Evolutionary conservation across 2,797 vertebrate genomes (phyloP).

Genomic region (Sardinella longiceps): DNA sequence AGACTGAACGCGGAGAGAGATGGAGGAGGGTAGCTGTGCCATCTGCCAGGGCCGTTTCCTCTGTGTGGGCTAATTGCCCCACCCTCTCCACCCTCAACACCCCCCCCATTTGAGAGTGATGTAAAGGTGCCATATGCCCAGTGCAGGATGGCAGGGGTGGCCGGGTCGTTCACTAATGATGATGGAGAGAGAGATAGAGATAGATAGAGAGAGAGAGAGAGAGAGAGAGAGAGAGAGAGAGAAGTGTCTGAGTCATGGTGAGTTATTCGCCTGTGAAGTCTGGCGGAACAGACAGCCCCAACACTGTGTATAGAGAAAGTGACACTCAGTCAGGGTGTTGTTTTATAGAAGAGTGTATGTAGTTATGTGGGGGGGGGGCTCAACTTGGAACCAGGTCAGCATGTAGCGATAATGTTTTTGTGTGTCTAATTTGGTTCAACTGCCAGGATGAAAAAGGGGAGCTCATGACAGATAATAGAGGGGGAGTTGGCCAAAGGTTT

Average conservation of each 20-base stretch:
- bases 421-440: background rate
- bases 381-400: background rate
- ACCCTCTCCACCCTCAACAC: too few relatives aligned
- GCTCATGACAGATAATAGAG: background rate
- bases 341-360: background rate
- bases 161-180: conserved; percentile 34
- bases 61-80: conserved; percentile 36
- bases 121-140: conserved; percentile 51
- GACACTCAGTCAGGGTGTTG: background rate
- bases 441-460: too few relatives aligned
- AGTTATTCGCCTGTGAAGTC: background rate
- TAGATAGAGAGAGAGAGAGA: background rate
- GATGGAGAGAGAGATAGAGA: conserved; percentile 45
- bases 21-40: conserved; percentile 42
- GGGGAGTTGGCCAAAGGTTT: background rate
- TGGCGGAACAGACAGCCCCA: background rate
- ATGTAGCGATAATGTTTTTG: background rate
- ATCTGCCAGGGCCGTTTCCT: conserved; percentile 50
- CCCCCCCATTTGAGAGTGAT: conserved; percentile 49
- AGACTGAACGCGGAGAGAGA: conserved; percentile 43
- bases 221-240: background rate
- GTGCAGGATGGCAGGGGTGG: conserved; percentile 9
- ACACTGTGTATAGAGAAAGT: background rate
- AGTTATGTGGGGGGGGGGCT: background rate
- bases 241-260: background rate